phyloP scores from a whole-genome alignment of 2,113 vertebrate species.

The Thryonomys swinderianus region DNA sequence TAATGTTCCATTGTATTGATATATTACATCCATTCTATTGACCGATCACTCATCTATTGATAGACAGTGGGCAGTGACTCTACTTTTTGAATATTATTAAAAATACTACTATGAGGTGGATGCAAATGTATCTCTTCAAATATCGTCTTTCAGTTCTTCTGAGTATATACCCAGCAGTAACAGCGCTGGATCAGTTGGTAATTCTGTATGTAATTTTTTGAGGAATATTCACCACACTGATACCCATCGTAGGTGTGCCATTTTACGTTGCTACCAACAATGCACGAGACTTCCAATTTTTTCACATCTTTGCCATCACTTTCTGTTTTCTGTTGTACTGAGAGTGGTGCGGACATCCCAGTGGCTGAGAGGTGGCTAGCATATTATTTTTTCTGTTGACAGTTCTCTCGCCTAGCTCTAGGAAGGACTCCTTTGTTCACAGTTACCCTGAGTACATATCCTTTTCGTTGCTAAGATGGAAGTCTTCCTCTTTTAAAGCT shows the following conservation, averaged over 20 bases:
- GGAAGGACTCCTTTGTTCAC: neutral
- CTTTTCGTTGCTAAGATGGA: neutral
- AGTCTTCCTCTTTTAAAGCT: neutral
- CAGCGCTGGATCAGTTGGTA: neutral
- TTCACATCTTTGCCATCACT: neutral
- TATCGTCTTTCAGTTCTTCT: neutral
- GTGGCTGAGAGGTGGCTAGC: neutral
- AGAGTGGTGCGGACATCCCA: neutral
- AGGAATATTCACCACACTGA: neutral
- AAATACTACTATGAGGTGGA: neutral
- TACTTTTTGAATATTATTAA: neutral
- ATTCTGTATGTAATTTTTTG: neutral
- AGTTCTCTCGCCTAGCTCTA: neutral
- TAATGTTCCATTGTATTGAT: neutral
- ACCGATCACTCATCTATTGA: neutral
- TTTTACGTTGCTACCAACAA: neutral
- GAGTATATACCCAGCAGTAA: neutral
- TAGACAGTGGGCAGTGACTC: neutral
- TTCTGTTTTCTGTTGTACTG: neutral
- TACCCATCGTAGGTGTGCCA: neutral
- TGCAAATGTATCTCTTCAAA: neutral
- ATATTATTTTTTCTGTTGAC: neutral
- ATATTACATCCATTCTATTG: neutral
- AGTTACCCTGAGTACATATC: neutral
- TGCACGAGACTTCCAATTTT: neutral